These are phyloP conservation scores for Hylia prasina DNA, from an alignment of 2,113 vertebrate genomes.

Conservation along the genomic window DNA sequence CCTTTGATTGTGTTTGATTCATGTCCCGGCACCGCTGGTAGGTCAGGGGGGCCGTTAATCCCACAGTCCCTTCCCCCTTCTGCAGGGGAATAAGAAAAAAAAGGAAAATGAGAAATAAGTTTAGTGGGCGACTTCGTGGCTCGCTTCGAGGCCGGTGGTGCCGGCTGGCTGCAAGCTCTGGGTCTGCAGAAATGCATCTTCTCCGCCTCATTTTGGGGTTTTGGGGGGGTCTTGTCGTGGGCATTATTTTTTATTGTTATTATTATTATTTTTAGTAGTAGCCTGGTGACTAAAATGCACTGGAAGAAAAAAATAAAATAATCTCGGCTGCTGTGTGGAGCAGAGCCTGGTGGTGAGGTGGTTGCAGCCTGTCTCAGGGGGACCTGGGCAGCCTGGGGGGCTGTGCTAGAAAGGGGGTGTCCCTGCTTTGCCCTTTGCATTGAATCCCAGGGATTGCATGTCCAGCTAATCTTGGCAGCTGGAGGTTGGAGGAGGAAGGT, in stretches of 20 bases:
- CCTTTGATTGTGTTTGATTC: constrained; percentile 72
- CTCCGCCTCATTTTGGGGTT: neutral
- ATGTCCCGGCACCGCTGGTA: constrained; percentile 11
- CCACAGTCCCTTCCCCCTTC: constrained; percentile 9
- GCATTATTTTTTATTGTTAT: too few species aligned
- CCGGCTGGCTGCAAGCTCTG: neutral
- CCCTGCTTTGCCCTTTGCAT: neutral
- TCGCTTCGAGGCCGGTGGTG: neutral
- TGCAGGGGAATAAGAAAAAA: neutral
- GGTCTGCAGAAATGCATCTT: neutral
- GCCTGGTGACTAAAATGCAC: neutral
- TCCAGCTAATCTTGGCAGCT: neutral
- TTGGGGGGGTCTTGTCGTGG: too few species aligned
- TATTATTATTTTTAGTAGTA: neutral
- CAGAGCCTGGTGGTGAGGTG: neutral
- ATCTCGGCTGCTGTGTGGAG: accelerated
- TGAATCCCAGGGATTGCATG: neutral
- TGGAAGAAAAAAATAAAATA: neutral
- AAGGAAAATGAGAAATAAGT: constrained; percentile 6
- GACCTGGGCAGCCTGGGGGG: neutral
- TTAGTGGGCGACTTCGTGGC: neutral
- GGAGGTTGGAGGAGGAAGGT: accelerated
- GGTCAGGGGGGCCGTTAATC: constrained; percentile 61
- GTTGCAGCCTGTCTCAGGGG: accelerated
- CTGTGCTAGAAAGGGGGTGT: accelerated